Evolutionary conservation across 2,888 invertebrate species (phyloP), one percentile per base, ranked within the genome.

Genomic region (Hirtodrosophila cameraria): DNA sequence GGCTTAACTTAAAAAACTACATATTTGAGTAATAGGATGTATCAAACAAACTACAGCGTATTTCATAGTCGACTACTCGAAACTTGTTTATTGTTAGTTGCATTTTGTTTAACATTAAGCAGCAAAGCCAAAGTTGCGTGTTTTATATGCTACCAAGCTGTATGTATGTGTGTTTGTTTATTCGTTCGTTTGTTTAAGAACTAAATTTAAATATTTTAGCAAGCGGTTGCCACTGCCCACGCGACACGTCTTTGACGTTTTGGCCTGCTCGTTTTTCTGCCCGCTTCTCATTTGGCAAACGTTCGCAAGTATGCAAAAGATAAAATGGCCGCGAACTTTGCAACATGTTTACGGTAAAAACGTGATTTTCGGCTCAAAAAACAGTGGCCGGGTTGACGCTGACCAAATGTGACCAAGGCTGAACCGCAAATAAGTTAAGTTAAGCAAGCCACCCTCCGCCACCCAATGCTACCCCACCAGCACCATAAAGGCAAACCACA

Each of bases 261-360:
- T 81, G 86, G 75, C 85, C 82, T 54, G 38, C 59, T 50, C 74
- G 55, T 69, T 81, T n/a, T 61, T 59, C 41, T 59, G 59, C 50
- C 58, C 64, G 59, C 36, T 52, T 43, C 38, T 30, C 43, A n/a
- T 41, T 42, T 46, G 57, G 31, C 30, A 13, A 16, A 28, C 41
- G 59, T 8, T 49, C 54, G 55, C 53, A 75, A 75, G 76, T 72
- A 75, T 61, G 72, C 60, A 48, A 65, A 81, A 81, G 80, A 81
- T 81, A 81, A 81, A 86, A 65, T 55, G 62, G 70, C 69, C 80
- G 86, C 87, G 82, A 83, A 83, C 76, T 83, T 86, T 82, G 71
- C 77, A 86, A 70, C 85, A 86, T 83, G 87, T 83, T 83, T 83
- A 83, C 88, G 86, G 84, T 80, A 84, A 86, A 83, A 83, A 83